Conservation (phyloP, 2,797 vertebrate species). For the Microctenopoma lineatum region DNA sequence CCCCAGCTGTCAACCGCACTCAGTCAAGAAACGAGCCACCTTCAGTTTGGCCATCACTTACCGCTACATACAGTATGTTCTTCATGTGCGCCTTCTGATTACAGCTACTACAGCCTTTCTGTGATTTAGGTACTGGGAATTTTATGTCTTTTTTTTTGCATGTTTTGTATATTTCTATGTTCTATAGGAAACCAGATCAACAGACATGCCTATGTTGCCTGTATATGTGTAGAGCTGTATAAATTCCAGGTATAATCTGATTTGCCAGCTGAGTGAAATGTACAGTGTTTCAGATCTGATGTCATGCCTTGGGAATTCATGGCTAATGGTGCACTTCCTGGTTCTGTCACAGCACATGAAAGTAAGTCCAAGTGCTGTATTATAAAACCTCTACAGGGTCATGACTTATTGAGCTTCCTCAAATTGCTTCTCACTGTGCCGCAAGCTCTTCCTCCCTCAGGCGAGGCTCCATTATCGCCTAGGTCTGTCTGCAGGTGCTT, state of each 20-base stretch:
- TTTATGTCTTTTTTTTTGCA: not conserved
- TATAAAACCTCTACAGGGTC: conserved; percentile 76
- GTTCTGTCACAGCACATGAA: conserved; percentile 78
- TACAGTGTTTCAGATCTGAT: conserved; percentile 50
- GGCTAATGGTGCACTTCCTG: conserved; percentile 76
- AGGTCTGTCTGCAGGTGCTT: conserved; percentile 57
- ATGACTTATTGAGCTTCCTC: conserved; percentile 82
- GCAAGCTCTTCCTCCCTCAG: conserved; percentile 67
- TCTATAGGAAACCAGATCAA: not conserved
- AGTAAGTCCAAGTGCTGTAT: conserved; percentile 67
- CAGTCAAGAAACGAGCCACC: conserved; percentile 74
- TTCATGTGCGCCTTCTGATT: conserved; percentile 28
- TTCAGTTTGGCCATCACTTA: conserved; percentile 55
- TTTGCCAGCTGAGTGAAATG: conserved; percentile 58
- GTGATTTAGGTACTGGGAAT: conserved; percentile 1
- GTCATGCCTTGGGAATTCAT: conserved; percentile 71
- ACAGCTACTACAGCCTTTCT: conserved; percentile 1
- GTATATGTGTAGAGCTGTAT: not conserved
- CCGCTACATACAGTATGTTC: conserved; percentile 21
- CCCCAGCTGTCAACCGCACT: conserved; percentile 81
- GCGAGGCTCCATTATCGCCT: conserved; percentile 72
- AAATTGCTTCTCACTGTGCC: conserved; percentile 73
- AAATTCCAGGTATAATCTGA: conserved; percentile 42
- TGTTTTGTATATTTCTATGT: not conserved
- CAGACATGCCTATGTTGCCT: conserved; percentile 7